Evolutionary conservation across 1,140 invertebrate species (phyloP).

Genomic region (Drosophila ficusphila): DNA sequence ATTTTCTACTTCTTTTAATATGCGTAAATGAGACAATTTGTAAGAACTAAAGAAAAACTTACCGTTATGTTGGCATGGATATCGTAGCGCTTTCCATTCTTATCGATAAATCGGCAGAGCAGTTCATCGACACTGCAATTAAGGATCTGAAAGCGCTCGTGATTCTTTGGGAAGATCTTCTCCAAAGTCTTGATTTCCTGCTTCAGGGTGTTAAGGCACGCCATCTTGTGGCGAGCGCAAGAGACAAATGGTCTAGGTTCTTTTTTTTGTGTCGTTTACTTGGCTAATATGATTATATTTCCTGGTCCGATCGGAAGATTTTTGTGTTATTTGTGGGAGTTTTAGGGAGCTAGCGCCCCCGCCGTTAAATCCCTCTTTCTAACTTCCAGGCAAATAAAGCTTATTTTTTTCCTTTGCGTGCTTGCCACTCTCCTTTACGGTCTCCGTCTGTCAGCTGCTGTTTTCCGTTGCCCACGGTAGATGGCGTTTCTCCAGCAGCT

Average conservation of each 20-base stretch:
- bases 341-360: constrained; percentile 16
- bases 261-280: too few relatives aligned
- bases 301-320: constrained; percentile 14
- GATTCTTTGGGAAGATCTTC: constrained; percentile 96
- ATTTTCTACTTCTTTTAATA: not conserved
- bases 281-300: constrained; percentile 18
- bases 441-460: constrained; percentile 19
- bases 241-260: constrained; percentile 54
- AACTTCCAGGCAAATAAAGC: constrained; percentile 21
- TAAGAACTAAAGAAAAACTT: too few relatives aligned
- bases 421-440: constrained; percentile 8
- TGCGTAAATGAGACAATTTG: not conserved
- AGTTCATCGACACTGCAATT: constrained; percentile 99
- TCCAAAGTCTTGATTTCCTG: constrained; percentile 99
- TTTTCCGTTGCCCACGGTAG: constrained; percentile 32
- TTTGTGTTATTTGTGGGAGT: constrained; percentile 10
- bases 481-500: constrained; percentile 32
- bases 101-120: constrained; percentile 97
- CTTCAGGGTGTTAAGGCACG: constrained; percentile 98
- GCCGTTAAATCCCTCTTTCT: not conserved
- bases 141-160: constrained; percentile 98
- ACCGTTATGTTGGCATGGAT: constrained; percentile 99
- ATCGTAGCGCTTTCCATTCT: constrained; percentile 96
- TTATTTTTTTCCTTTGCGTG: constrained; percentile 15
- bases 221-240: constrained; percentile 88